These are phyloP conservation scores for Macaria notata DNA, from an alignment of 2,888 invertebrate species.

Conservation along the genomic window DNA sequence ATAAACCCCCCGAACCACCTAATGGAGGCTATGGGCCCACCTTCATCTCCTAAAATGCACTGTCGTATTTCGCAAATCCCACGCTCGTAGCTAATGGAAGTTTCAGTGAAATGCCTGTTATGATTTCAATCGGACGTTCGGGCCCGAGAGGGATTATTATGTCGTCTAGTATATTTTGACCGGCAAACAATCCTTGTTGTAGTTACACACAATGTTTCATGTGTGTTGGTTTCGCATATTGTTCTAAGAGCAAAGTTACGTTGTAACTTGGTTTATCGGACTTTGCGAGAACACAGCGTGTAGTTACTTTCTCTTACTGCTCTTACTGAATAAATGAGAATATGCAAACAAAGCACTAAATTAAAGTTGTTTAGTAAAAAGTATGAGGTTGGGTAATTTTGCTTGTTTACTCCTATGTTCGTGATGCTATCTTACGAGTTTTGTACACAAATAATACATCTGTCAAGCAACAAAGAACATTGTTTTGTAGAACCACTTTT, in stretches of 20 bases:
- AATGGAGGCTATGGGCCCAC: constrained; percentile 45
- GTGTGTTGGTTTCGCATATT: constrained; percentile 4
- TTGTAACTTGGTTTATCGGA: constrained; percentile 3
- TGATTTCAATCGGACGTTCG: constrained; percentile 9
- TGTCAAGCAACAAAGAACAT: no score
- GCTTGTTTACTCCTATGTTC: no score
- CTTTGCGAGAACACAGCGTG: not conserved
- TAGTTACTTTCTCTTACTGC: no score
- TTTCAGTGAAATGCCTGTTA: constrained; percentile 12
- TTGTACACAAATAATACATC: no score
- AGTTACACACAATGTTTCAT: constrained; percentile 2
- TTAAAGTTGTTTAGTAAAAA: no score
- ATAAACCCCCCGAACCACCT: constrained; percentile 52
- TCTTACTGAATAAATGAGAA: no score
- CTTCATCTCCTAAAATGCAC: constrained; percentile 31
- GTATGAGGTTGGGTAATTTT: no score
- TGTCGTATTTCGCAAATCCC: constrained; percentile 16
- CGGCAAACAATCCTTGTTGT: not conserved
- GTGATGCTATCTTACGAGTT: no score
- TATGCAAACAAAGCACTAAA: no score
- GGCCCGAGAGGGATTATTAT: constrained; percentile 5
- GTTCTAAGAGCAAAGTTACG: constrained; percentile 3
- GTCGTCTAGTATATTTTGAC: not conserved
- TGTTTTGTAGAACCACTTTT: no score
- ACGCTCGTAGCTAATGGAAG: constrained; percentile 14